Percentiles rank a stretch among this genome's conserved stretches.
Evolutionary conservation across 2,797 vertebrate genomes (phyloP).

Genomic region (Rhyacichthys aspro): DNA sequence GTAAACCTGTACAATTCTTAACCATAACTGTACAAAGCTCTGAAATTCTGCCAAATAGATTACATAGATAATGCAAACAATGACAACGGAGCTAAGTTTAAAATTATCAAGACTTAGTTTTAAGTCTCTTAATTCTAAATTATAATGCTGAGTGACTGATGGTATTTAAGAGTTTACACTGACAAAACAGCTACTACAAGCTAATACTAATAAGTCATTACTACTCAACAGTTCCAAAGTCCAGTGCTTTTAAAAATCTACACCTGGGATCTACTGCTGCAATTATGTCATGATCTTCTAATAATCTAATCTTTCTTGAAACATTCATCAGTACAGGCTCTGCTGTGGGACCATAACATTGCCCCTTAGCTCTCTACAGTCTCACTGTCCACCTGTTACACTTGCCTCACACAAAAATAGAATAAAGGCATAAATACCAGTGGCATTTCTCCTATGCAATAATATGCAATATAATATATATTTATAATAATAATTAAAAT

Average conservation of each 20-base stretch:
- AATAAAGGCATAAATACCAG: neutral
- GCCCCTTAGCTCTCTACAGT: slow-evolving; percentile 17
- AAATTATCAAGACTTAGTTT: too few relatives aligned
- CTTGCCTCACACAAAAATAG: slow-evolving; percentile 22
- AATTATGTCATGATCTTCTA: slow-evolving; percentile 6
- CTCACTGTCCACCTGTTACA: slow-evolving; percentile 22
- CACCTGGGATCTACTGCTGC: neutral
- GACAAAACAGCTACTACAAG: too few relatives aligned
- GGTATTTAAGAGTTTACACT: too few relatives aligned
- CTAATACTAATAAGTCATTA: too few relatives aligned
- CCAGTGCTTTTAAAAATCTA: neutral
- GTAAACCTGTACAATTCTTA: slow-evolving; percentile 37
- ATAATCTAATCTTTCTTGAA: slow-evolving; percentile 13
- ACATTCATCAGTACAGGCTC: slow-evolving; percentile 39
- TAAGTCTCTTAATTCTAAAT: too few relatives aligned
- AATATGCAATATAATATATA: neutral
- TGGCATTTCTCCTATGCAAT: neutral
- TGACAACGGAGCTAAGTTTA: neutral
- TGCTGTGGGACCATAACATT: slow-evolving; percentile 32
- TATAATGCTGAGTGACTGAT: too few relatives aligned
- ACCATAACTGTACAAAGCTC: slow-evolving; percentile 39
- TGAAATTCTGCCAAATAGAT: slow-evolving; percentile 11
- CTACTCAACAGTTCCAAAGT: neutral
- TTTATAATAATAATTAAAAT: neutral
- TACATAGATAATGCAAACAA: neutral